Percentiles rank a stretch among this genome's conserved stretches.
phyloP scores from a whole-genome alignment of 2,888 invertebrate genomes.

The Trichacis sp. region DNA sequence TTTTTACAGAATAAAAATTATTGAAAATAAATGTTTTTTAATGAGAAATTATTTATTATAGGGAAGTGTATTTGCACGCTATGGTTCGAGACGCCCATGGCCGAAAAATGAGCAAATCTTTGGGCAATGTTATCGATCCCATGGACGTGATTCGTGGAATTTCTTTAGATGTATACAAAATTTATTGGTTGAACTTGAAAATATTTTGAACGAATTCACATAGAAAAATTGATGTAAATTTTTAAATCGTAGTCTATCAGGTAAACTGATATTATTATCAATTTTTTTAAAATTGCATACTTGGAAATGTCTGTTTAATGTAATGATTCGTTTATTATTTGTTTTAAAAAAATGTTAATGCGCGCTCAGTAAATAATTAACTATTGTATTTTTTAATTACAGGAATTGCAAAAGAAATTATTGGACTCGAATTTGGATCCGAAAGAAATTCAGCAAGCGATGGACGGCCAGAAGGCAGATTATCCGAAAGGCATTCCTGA shows the following conservation, averaged over 20 bases:
- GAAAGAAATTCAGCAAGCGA: constrained; percentile 74
- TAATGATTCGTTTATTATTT: no score
- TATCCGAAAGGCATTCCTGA: constrained; percentile 93
- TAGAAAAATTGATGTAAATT: no score
- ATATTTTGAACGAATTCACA: no score
- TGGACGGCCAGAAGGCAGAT: constrained; percentile 70
- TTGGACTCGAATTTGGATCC: constrained; percentile 86
- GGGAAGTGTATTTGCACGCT: constrained; percentile 93
- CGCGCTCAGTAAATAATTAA: no score
- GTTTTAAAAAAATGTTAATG: no score
- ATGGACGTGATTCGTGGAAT: constrained; percentile 94
- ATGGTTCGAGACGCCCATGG: constrained; percentile 98
- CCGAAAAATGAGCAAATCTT: constrained; percentile 98
- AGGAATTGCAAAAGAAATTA: constrained; percentile 80
- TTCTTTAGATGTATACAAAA: constrained; percentile 79
- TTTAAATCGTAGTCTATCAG: no score
- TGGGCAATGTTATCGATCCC: constrained; percentile 98
- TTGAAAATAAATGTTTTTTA: not conserved
- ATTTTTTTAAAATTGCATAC: no score
- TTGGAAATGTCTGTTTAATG: no score
- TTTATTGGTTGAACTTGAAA: no score
- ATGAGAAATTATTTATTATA: constrained; percentile 53
- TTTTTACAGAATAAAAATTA: not conserved
- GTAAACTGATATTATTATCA: no score
- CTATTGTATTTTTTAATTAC: constrained; percentile 1